Evolutionary conservation across 2,888 invertebrate genomes (phyloP), one percentile per base, ranked within the genome.

Genomic region (Lepeophtheirus nordmannii): DNA sequence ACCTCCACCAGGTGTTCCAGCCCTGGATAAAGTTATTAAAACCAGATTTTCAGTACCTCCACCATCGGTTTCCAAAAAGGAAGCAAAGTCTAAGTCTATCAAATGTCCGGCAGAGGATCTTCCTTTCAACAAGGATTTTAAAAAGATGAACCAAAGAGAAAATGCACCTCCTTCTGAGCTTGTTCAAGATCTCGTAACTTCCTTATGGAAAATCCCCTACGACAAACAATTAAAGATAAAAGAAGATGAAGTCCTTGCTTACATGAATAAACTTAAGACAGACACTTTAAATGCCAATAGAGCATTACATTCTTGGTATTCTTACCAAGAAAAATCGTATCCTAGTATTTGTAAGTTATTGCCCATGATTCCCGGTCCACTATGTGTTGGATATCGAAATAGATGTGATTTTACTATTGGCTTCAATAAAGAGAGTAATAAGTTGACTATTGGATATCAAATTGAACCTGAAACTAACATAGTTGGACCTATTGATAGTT

Each of bases 361-460:
- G 65, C 74, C 77, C 53, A 80, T 82, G 63, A 74, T 79, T 68
- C 74, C 76, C 1, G 78, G 80, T 0, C 79, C 80, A 0, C 72
- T 76, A 58, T 73, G 75, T 1, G 74, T 81, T 69, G 87, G 85
- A 0, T 97, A 97, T 75, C 82, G 97, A 60, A 98, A 97, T 76
- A 98, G 98, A 77, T 93, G 93, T 76, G 97, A 97, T 78, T 97
- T 97, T 75, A 88, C 91, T 0, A 83, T 96, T 70, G 97, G 96
- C 70, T 76, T 76, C 72, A 81, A 85, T 72, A 81, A 82, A 66
- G 82, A 83, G 72, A 83, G 81, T 0, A 69, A 71, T 10, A 74
- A 82, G 72, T 80, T 81, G 40, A 84, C 86, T 5, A 89, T 98
- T 58, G 98, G 97, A 0, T 96, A n/a, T n/a, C 53, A 14, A 14